These are phyloP conservation scores for Metridium senile DNA, from an alignment of 92 coral and sea anemone genomes.

Conservation along the genomic window DNA sequence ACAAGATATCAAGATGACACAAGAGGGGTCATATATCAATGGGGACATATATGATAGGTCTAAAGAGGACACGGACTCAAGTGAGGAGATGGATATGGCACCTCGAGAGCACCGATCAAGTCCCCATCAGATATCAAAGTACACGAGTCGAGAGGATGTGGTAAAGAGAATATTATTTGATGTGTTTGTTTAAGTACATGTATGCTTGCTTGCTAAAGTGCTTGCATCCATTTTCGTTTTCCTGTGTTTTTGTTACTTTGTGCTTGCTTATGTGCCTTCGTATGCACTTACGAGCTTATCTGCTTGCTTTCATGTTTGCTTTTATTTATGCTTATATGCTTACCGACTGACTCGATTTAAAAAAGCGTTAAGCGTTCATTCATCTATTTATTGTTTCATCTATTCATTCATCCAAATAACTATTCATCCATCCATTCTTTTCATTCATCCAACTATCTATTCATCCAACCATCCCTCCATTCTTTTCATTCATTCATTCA, in stretches of 20 bases:
- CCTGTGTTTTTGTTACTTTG: no score
- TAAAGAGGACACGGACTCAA: constrained; percentile 85
- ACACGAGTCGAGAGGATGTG: constrained; percentile 81
- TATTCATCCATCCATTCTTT: background rate
- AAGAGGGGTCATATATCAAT: constrained; percentile 58
- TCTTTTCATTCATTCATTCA: background rate
- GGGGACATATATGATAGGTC: constrained; percentile 63
- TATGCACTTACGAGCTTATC: no score
- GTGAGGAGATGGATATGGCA: constrained; percentile 91
- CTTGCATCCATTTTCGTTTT: no score
- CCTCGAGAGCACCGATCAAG: constrained; percentile 61
- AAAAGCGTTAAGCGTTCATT: background rate
- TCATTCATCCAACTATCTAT: background rate
- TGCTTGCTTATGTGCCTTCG: no score
- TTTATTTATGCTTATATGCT: no score
- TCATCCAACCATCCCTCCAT: background rate
- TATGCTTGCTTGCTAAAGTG: no score
- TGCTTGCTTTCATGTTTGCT: no score
- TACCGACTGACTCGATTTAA: constrained; percentile 14
- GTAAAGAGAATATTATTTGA: no score
- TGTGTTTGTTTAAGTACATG: no score
- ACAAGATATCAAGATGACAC: constrained; percentile 3
- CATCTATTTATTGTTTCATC: background rate
- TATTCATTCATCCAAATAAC: background rate
- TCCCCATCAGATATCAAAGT: constrained; percentile 72